Conservation (phyloP, 2,888 invertebrate species). For the Listrodromus nycthemerus region DNA sequence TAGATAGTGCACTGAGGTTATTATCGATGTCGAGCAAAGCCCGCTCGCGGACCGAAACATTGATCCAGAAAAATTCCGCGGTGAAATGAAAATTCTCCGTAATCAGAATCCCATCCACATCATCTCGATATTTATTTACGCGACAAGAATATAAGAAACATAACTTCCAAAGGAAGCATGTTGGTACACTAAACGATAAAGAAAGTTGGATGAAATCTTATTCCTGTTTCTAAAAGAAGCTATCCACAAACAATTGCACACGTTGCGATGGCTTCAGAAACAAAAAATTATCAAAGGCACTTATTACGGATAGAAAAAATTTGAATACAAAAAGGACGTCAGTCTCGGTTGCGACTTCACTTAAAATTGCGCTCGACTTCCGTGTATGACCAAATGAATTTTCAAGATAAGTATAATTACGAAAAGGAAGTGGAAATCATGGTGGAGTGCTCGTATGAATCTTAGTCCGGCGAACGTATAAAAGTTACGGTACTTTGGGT, state of each 20-base stretch:
- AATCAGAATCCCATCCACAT: not conserved
- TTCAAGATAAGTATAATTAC: not conserved
- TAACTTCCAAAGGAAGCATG: too few relatives aligned
- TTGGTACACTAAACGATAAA: too few relatives aligned
- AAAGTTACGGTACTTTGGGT: conserved; percentile 52
- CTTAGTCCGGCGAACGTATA: conserved; percentile 44
- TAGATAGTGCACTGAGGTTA: conserved; percentile 11
- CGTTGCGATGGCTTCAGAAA: too few relatives aligned
- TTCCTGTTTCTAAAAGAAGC: too few relatives aligned
- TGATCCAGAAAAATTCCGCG: not conserved
- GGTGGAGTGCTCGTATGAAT: conserved; percentile 44
- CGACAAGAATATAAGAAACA: too few relatives aligned
- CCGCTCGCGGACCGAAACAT: not conserved
- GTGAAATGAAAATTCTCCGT: too few relatives aligned
- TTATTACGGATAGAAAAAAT: not conserved
- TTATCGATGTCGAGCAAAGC: not conserved
- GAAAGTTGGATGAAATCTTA: too few relatives aligned
- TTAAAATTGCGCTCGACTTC: not conserved
- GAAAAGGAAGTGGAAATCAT: not conserved
- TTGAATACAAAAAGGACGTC: not conserved
- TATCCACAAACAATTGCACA: too few relatives aligned
- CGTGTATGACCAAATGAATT: not conserved
- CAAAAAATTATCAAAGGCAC: not conserved
- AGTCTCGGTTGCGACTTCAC: not conserved
- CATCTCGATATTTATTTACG: too few relatives aligned